Percentiles rank a stretch among this genome's conserved stretches.
Evolutionary conservation across 1,140 invertebrate species (phyloP).

Genomic region (Eurosta solidaginis): DNA sequence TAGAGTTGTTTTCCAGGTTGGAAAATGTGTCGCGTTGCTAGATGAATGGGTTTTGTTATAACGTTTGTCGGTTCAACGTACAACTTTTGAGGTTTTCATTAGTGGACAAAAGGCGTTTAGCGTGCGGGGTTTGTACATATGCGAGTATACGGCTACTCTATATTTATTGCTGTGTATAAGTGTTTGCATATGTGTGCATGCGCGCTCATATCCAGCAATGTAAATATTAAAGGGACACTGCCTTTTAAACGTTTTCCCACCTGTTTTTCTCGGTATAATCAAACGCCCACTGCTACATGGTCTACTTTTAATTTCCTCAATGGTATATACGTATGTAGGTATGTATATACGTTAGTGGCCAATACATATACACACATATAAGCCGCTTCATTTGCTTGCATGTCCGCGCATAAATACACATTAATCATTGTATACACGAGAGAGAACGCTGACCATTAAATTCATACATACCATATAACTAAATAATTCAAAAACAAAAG

Average conservation of each 20-base stretch:
- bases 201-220: neutral
- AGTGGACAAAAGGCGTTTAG: neutral
- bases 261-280: neutral
- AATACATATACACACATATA: too few species aligned
- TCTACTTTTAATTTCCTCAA: neutral
- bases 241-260: neutral
- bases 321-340: neutral
- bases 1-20: neutral
- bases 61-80: neutral
- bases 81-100: neutral
- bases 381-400: too few species aligned
- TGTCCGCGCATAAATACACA: too few species aligned
- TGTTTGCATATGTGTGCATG: neutral
- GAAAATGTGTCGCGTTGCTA: slow-evolving; percentile 13
- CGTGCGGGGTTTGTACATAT: neutral
- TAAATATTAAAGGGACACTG: neutral
- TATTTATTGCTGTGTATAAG: too few species aligned
- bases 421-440: neutral
- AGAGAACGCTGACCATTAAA: neutral
- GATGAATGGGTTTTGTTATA: neutral
- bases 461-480: neutral
- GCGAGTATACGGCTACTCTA: neutral
- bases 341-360: too few species aligned
- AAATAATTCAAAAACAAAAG: slow-evolving; percentile 9
- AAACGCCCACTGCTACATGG: neutral